Conservation (phyloP, 2,888 invertebrate species). For the Tridacna gigas region DNA sequence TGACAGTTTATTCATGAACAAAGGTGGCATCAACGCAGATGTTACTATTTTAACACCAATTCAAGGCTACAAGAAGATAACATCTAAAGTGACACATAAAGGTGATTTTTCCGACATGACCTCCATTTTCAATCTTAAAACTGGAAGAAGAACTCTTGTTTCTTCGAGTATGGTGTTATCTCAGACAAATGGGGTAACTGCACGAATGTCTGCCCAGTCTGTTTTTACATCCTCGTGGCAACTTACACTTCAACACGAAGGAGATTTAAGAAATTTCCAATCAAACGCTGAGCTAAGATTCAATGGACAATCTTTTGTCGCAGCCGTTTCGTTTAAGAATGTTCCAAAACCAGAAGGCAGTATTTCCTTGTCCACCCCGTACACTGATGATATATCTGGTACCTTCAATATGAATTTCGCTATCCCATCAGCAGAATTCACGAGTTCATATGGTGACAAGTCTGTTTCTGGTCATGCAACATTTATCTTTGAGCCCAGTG, state of each 20-base stretch:
- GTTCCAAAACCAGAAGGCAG: conserved; percentile 25
- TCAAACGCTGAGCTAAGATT: conserved; percentile 38
- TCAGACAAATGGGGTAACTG: conserved; percentile 12
- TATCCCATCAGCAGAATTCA: conserved; percentile 16
- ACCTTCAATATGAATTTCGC: conserved; percentile 16
- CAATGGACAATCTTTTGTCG: conserved; percentile 37
- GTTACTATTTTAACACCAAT: conserved; percentile 45
- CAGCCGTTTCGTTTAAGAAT: conserved; percentile 27
- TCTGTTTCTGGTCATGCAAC: conserved; percentile 12
- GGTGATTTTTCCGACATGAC: conserved; percentile 41
- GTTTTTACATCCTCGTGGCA: conserved; percentile 48
- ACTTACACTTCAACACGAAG: conserved; percentile 34
- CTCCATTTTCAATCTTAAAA: conserved; percentile 32
- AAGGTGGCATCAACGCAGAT: conserved; percentile 14
- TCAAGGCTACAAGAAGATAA: conserved; percentile 38
- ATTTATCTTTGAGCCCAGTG: conserved; percentile 15
- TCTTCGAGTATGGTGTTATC: conserved; percentile 27
- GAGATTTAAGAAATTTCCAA: conserved; percentile 35
- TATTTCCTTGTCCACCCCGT: conserved; percentile 23
- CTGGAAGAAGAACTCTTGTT: conserved; percentile 45
- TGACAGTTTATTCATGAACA: conserved; percentile 30
- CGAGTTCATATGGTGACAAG: conserved; percentile 16
- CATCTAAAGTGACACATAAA: conserved; percentile 31
- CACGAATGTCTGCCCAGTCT: conserved; percentile 28
- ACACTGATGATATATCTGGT: conserved; percentile 25